Conservation (phyloP, 2,113 vertebrate species). For the Mastomys natalensis region DNA sequence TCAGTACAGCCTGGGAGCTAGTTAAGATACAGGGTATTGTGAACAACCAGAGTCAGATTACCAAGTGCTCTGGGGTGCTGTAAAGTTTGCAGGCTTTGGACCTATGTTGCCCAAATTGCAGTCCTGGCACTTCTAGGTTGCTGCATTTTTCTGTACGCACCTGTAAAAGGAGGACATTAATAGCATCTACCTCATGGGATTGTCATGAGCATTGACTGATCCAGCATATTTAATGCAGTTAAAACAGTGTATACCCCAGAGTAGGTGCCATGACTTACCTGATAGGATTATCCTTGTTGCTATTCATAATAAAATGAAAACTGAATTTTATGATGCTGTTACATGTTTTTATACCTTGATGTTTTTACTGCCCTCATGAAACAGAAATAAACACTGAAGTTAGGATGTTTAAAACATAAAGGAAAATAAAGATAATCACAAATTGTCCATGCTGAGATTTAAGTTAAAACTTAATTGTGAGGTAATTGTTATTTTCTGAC, state of each 20-base stretch:
- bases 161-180: not conserved
- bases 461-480: constrained; percentile 58
- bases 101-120: not conserved
- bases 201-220: not conserved
- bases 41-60: not conserved
- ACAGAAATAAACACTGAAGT: constrained; percentile 10
- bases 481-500: not conserved
- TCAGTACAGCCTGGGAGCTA: not conserved
- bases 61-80: not conserved
- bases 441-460: not conserved
- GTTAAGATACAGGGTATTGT: not conserved
- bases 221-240: constrained; percentile 2
- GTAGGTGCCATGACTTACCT: not conserved
- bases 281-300: constrained; percentile 9
- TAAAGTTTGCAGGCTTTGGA: not conserved
- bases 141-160: not conserved
- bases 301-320: not conserved
- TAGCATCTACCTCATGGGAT: constrained; percentile 2
- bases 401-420: constrained; percentile 50
- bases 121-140: not conserved
- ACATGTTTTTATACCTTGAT: constrained; percentile 13
- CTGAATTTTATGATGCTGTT: constrained; percentile 38
- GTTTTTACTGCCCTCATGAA: constrained; percentile 42
- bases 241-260: not conserved
- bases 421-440: not conserved